Conservation (phyloP, 2,888 invertebrate genomes). For the Polymixis lichenea region DNA sequence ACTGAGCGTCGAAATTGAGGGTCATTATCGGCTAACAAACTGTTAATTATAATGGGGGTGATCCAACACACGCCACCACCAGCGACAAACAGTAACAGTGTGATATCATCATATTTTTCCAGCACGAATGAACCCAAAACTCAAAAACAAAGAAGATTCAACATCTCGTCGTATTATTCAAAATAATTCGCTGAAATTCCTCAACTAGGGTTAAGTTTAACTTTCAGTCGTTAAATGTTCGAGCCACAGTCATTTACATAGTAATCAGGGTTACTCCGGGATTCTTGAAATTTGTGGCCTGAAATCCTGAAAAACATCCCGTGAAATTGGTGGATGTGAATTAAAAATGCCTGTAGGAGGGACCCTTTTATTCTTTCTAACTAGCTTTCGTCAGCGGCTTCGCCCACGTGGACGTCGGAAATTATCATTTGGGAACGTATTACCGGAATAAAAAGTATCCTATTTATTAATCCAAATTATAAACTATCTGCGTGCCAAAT, state of each 20-base stretch:
- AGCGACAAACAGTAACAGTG: no score
- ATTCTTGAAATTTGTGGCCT: slow-evolving; percentile 51
- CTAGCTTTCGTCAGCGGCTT: no score
- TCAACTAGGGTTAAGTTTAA: slow-evolving; percentile 44
- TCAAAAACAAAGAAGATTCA: slow-evolving; percentile 25
- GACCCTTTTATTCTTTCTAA: neutral
- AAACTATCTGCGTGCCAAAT: no score
- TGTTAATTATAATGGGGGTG: no score
- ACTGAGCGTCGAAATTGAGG: no score
- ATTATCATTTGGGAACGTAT: no score
- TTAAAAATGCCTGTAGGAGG: slow-evolving; percentile 39
- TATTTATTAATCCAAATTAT: no score
- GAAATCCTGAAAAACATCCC: slow-evolving; percentile 48
- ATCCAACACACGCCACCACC: no score
- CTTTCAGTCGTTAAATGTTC: slow-evolving; percentile 49
- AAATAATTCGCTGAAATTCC: slow-evolving; percentile 53
- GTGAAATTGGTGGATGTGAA: slow-evolving; percentile 28
- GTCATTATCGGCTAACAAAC: no score
- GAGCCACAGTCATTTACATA: slow-evolving; percentile 56
- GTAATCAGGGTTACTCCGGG: slow-evolving; percentile 47
- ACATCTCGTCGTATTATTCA: slow-evolving; percentile 37
- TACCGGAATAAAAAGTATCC: no score
- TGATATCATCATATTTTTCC: neutral
- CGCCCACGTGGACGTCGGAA: no score
- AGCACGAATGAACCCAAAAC: neutral